These are phyloP conservation scores for Tor tambroides DNA, from an alignment of 2,113 vertebrate species.

Conservation along the genomic window DNA sequence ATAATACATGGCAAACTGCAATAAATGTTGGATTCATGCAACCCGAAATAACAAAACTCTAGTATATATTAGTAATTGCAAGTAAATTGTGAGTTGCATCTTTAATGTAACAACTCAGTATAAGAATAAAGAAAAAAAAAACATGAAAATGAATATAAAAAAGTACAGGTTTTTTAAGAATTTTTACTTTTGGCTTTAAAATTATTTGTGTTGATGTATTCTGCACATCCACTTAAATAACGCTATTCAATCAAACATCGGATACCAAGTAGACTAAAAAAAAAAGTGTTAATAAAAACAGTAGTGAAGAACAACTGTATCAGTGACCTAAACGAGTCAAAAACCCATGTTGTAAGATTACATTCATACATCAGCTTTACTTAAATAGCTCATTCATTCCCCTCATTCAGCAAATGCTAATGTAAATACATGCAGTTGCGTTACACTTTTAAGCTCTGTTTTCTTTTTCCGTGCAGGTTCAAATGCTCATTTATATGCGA, in stretches of 20 bases:
- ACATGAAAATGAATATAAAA: background rate
- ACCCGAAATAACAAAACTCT: too few relatives aligned
- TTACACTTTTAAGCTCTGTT: constrained; percentile 61
- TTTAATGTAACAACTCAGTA: background rate
- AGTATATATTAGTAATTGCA: background rate
- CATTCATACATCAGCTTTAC: constrained; percentile 44
- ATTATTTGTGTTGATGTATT: background rate
- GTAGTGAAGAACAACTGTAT: background rate
- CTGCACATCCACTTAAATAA: background rate
- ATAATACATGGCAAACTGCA: background rate
- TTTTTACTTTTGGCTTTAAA: background rate
- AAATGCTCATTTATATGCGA: constrained; percentile 74
- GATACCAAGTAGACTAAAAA: background rate
- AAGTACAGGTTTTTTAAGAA: too few relatives aligned
- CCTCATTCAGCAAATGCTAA: constrained; percentile 64
- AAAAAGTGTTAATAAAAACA: background rate
- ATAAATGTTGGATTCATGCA: too few relatives aligned
- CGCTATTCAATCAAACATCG: background rate
- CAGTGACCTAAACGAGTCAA: background rate
- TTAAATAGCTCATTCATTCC: constrained; percentile 60
- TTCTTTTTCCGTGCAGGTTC: constrained; percentile 63
- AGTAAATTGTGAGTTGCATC: too few relatives aligned
- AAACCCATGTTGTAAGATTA: constrained; percentile 28
- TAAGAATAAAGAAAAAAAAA: background rate
- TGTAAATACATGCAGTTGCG: constrained; percentile 67